These are phyloP conservation scores for Tokudaia muenninki DNA, from an alignment of 2,797 vertebrate genomes.

Conservation along the genomic window DNA sequence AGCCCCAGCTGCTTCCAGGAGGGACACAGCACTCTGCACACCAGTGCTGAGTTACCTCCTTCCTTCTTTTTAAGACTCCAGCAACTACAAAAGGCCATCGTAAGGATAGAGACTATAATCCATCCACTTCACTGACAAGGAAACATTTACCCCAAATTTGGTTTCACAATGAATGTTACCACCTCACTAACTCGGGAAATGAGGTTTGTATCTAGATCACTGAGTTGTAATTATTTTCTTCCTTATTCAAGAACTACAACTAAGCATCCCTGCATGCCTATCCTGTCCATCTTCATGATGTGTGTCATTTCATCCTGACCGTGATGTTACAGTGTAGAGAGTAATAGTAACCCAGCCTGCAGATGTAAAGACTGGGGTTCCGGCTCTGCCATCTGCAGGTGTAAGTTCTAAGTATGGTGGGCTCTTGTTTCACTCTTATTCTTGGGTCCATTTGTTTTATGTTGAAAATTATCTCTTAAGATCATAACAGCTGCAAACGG, in stretches of 20 bases:
- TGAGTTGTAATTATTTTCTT: neutral
- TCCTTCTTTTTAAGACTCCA: neutral
- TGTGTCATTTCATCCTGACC: neutral
- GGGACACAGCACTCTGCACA: neutral
- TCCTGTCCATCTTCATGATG: accelerated
- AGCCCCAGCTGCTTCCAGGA: neutral
- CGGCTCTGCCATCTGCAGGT: neutral
- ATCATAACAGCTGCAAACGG: neutral
- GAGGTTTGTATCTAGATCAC: neutral
- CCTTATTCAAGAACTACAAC: neutral
- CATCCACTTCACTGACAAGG: neutral
- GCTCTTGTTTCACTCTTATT: neutral
- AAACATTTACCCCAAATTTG: neutral
- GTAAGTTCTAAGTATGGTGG: neutral
- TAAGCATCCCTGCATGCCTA: neutral
- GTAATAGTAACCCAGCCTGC: neutral
- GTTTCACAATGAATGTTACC: conserved; percentile 9
- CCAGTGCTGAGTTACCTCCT: neutral
- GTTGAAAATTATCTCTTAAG: neutral
- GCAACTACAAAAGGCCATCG: neutral
- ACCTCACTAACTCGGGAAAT: neutral
- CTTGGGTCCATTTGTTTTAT: neutral
- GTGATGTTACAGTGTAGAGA: neutral
- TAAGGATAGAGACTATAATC: conserved; percentile 9
- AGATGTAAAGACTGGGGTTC: neutral